A percentile compares a stretch with the other conserved stretches of the same genome.
Evolutionary conservation across 2,888 invertebrate species (phyloP).

Genomic region (Pilophorus perplexus): DNA sequence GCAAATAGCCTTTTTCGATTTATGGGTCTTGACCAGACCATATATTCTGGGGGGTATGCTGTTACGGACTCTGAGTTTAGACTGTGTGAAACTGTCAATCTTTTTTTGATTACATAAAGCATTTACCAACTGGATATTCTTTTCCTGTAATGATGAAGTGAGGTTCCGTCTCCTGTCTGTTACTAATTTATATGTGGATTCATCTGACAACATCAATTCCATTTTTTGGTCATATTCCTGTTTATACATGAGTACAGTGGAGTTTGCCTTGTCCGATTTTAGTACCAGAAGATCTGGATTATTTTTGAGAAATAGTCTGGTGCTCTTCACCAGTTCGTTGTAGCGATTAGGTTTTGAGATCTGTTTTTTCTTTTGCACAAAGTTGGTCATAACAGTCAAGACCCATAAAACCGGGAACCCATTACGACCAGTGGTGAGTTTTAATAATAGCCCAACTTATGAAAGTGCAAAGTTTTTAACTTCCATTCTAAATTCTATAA

Average conservation of each 20-base stretch:
- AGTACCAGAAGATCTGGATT: background rate
- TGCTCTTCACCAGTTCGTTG: background rate
- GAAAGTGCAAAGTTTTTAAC: background rate
- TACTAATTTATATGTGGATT: too few species aligned
- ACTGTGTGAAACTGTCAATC: background rate
- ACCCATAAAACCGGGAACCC: background rate
- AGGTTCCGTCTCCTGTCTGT: background rate
- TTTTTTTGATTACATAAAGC: background rate
- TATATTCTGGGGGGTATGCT: too few species aligned
- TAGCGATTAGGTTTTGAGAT: background rate
- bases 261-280: background rate
- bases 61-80: background rate
- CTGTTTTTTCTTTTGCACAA: slow-evolving; percentile 7
- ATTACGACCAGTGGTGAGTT: background rate
- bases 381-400: too few species aligned
- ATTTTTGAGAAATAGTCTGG: background rate
- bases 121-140: background rate
- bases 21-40: too few species aligned
- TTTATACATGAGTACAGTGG: background rate
- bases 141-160: background rate
- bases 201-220: background rate
- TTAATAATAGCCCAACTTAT: background rate
- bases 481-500: background rate
- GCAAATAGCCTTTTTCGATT: too few species aligned
- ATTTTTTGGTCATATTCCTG: background rate